Percentiles rank a stretch among this genome's conserved stretches.
Conservation (phyloP, 2,797 vertebrate species). For the Peromyscus melanophrys region DNA sequence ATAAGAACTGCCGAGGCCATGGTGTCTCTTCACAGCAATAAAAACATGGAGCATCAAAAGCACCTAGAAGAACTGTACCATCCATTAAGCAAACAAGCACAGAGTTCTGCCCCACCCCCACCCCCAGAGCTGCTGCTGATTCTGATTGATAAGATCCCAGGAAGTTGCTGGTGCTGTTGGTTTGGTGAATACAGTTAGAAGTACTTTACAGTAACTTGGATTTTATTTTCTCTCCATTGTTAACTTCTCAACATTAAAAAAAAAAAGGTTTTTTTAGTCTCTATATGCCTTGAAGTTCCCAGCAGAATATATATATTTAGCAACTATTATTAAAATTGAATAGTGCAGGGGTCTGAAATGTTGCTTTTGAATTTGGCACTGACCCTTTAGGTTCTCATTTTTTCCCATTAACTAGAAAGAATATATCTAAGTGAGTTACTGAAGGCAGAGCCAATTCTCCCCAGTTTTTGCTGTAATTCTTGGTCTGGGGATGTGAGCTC, state of each 20-base stretch:
- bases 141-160: neutral
- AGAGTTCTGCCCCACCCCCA: neutral
- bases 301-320: constrained; percentile 3
- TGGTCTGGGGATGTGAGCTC: neutral
- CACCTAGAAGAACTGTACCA: neutral
- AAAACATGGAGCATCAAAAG: neutral
- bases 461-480: neutral
- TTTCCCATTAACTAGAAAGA: neutral
- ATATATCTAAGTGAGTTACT: neutral
- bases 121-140: neutral
- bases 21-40: neutral
- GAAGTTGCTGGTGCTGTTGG: neutral
- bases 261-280: constrained; percentile 9
- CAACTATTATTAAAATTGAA: constrained; percentile 53
- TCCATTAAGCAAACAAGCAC: neutral
- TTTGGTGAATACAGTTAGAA: neutral
- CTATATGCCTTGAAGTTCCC: constrained; percentile 5
- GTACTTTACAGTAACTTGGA: neutral
- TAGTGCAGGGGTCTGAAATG: neutral
- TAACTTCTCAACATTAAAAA: neutral
- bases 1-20: neutral
- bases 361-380: constrained; percentile 47
- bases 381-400: neutral
- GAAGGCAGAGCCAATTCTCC: constrained; percentile 20
- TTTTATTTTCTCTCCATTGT: neutral